A percentile compares a stretch with the other conserved stretches of the same genome.
Evolutionary conservation across 2,113 vertebrate species (phyloP).

Genomic region (Phoenicopterus ruber): DNA sequence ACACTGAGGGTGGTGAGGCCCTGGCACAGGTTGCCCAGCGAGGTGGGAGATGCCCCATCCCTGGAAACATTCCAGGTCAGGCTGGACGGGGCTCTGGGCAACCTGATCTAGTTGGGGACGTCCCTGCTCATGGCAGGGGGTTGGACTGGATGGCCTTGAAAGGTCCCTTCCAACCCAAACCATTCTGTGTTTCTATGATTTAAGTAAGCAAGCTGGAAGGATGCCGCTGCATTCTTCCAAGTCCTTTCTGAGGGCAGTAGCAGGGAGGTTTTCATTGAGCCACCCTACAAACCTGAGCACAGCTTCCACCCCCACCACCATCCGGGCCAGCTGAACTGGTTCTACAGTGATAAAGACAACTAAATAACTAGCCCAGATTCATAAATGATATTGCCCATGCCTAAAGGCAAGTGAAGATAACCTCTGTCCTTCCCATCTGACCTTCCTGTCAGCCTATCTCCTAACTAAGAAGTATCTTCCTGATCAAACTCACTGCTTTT

Average conservation of each 20-base stretch:
- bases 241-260: neutral
- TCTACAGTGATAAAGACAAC: neutral
- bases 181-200: too few relatives aligned
- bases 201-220: neutral
- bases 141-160: too few relatives aligned
- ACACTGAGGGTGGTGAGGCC: too few relatives aligned
- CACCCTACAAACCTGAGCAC: neutral
- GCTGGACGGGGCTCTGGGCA: too few relatives aligned
- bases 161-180: too few relatives aligned
- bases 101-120: too few relatives aligned
- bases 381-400: neutral
- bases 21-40: too few relatives aligned
- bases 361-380: neutral
- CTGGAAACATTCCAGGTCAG: too few relatives aligned
- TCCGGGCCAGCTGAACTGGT: neutral
- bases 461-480: neutral
- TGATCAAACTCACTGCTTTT: neutral
- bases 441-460: rapidly evolving
- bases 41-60: too few relatives aligned
- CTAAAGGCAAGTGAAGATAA: too few relatives aligned
- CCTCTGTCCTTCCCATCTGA: too few relatives aligned
- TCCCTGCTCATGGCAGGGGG: too few relatives aligned
- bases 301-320: neutral
- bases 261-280: neutral
- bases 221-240: neutral